A percentile compares a stretch with the other conserved stretches of the same genome.
Conservation (phyloP, 2,797 vertebrate species). For the Selene dorsalis region DNA sequence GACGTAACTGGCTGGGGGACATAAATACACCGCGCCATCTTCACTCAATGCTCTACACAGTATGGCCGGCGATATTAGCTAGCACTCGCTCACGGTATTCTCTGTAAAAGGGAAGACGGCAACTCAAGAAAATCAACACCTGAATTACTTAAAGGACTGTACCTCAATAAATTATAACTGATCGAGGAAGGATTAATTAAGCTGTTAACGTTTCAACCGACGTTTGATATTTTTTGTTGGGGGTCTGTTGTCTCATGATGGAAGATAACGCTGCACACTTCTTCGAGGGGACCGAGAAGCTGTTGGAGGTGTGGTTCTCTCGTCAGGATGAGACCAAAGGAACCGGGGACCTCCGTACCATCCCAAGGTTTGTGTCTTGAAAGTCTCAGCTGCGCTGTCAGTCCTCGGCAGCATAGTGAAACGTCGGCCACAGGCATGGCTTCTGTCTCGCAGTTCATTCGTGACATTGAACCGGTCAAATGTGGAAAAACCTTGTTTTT, state of each 20-base stretch:
- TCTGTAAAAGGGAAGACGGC: slow-evolving; percentile 97
- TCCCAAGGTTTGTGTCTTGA: slow-evolving; percentile 89
- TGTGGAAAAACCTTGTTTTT: background rate
- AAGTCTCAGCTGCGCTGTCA: slow-evolving; percentile 16
- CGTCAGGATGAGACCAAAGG: slow-evolving; percentile 93
- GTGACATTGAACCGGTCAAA: background rate
- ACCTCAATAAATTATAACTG: slow-evolving; percentile 82
- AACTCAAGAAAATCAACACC: slow-evolving; percentile 93
- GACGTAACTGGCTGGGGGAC: slow-evolving; percentile 43
- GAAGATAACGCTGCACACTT: slow-evolving; percentile 98
- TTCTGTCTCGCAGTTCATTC: background rate
- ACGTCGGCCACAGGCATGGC: slow-evolving; percentile 17
- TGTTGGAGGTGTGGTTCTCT: slow-evolving; percentile 99
- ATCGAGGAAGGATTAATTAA: slow-evolving; percentile 78
- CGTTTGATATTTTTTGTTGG: slow-evolving; percentile 88
- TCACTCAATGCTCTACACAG: slow-evolving; percentile 90
- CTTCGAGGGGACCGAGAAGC: slow-evolving; percentile 99
- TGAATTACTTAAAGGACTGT: slow-evolving; percentile 87
- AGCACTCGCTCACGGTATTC: slow-evolving; percentile 97
- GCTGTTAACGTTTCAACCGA: slow-evolving; percentile 82
- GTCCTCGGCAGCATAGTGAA: background rate
- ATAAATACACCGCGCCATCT: slow-evolving; percentile 83
- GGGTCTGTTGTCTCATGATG: slow-evolving; percentile 95
- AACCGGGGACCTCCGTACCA: slow-evolving; percentile 95
- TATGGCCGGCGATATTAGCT: slow-evolving; percentile 99